These are phyloP conservation scores for Tetramorium simillimum DNA, from an alignment of 1,140 invertebrate genomes.

Conservation along the genomic window DNA sequence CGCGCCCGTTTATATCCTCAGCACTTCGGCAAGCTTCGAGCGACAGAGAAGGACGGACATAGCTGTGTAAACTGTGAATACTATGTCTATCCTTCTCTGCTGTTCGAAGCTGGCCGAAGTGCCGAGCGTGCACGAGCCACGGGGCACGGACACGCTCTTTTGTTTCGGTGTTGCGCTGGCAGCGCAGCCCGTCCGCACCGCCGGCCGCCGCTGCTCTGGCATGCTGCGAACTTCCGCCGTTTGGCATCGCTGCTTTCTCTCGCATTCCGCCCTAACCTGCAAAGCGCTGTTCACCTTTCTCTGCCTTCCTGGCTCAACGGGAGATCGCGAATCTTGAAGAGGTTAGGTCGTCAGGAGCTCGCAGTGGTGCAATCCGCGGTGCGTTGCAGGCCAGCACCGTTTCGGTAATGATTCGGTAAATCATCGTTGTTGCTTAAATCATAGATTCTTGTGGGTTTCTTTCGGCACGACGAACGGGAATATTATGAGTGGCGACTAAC, in stretches of 20 bases:
- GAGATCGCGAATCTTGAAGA: neutral
- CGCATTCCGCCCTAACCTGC: neutral
- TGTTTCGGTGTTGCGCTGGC: too few species aligned
- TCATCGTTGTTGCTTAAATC: neutral
- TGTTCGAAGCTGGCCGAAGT: too few species aligned
- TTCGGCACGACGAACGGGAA: neutral
- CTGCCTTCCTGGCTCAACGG: neutral
- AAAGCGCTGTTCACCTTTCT: neutral
- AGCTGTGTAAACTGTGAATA: too few species aligned
- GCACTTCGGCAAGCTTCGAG: too few species aligned
- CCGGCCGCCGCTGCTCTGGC: too few species aligned
- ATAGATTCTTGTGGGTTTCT: neutral
- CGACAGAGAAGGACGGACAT: too few species aligned
- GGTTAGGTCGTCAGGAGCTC: neutral
- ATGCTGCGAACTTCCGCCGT: too few species aligned
- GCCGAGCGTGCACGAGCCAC: too few species aligned
- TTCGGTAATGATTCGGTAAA: neutral
- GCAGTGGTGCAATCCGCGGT: neutral
- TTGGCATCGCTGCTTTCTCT: neutral
- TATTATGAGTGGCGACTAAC: neutral
- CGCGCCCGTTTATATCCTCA: too few species aligned
- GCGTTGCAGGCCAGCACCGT: neutral
- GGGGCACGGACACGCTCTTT: too few species aligned
- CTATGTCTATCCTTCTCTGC: too few species aligned
- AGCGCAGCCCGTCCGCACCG: too few species aligned